Percentiles rank a stretch among this genome's conserved stretches.
These are phyloP conservation scores for Gasterosteus aculeatus DNA, from an alignment of 2,113 vertebrate genomes.

Conservation along the genomic window DNA sequence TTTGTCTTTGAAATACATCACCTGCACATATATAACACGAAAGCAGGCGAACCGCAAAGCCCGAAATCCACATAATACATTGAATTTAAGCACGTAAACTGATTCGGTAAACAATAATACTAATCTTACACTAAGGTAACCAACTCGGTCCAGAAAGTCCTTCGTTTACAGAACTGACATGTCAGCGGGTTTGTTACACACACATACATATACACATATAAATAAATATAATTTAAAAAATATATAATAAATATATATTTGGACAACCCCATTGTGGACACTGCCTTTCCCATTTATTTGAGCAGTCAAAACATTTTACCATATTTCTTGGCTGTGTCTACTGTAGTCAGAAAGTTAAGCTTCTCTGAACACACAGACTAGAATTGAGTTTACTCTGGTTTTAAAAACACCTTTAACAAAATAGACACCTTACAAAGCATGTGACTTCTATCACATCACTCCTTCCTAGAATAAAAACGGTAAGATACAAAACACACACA, in stretches of 20 bases:
- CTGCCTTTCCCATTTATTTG: not conserved
- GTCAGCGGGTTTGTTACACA: constrained; percentile 1
- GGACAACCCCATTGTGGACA: not conserved
- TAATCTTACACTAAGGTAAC: not conserved
- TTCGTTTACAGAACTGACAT: constrained; percentile 2
- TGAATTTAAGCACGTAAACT: constrained; percentile 4
- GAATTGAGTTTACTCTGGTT: not conserved
- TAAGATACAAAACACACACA: not conserved
- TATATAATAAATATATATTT: not conserved
- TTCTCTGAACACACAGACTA: not conserved
- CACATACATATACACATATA: no score
- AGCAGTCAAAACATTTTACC: constrained; percentile 15
- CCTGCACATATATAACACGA: not conserved
- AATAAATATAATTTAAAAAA: no score
- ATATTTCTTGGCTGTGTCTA: not conserved
- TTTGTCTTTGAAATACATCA: not conserved
- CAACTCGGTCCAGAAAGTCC: not conserved
- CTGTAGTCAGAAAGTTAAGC: not conserved
- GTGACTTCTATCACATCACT: not conserved
- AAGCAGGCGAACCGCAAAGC: not conserved
- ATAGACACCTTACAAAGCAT: not conserved
- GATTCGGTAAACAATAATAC: constrained; percentile 8
- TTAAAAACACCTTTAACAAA: not conserved
- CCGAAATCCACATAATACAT: not conserved
- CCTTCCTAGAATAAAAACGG: not conserved